Conservation (phyloP, 1,140 invertebrate genomes). For the Megathymus violae region DNA sequence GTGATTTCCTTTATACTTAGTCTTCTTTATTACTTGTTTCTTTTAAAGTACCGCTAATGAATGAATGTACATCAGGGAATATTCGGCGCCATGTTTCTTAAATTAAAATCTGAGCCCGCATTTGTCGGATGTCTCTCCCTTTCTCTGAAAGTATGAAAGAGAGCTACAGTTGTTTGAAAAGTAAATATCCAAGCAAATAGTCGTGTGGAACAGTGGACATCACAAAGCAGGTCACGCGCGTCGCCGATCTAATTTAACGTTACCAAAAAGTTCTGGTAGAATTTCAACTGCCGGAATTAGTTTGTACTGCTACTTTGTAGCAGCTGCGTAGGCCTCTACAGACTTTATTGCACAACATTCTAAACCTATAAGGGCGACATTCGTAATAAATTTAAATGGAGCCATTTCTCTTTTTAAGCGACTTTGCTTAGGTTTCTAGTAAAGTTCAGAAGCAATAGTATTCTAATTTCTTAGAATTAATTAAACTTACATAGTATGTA, state of each 20-base stretch:
- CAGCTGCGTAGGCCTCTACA: constrained; percentile 40
- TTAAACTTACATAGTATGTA: too few relatives aligned
- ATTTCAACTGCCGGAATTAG: constrained; percentile 64
- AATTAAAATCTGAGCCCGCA: constrained; percentile 45
- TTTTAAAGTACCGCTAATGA: constrained; percentile 50
- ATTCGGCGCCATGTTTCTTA: constrained; percentile 43
- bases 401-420: not conserved
- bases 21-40: constrained; percentile 37
- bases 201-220: constrained; percentile 50
- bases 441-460: too few relatives aligned
- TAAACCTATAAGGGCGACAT: constrained; percentile 1
- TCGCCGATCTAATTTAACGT: constrained; percentile 67
- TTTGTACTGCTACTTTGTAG: constrained; percentile 50
- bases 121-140: constrained; percentile 39
- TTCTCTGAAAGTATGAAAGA: constrained; percentile 39
- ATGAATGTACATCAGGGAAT: constrained; percentile 52
- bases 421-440: too few relatives aligned
- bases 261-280: constrained; percentile 65
- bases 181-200: constrained; percentile 55
- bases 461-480: too few relatives aligned
- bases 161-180: constrained; percentile 46
- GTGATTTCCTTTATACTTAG: not conserved
- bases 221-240: constrained; percentile 64
- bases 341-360: constrained; percentile 27
- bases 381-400: not conserved